Evolutionary conservation across 2,888 invertebrate genomes (phyloP).

Genomic region (Athripsodes cinereus): DNA sequence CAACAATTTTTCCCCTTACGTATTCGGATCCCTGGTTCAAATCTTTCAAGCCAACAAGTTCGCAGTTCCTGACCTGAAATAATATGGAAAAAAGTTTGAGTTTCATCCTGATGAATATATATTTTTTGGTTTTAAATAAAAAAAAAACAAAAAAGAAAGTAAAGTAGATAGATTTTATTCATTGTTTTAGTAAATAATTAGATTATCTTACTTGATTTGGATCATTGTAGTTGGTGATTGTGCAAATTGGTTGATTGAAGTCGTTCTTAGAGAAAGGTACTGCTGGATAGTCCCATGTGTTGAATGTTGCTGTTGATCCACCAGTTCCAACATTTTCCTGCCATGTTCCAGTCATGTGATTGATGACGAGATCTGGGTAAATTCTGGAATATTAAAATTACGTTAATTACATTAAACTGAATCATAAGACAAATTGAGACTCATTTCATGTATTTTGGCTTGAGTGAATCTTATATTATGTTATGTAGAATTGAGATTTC

Average conservation of each 20-base stretch:
- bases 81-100: background rate
- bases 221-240: slow-evolving; percentile 61
- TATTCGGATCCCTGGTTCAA: slow-evolving; percentile 57
- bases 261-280: slow-evolving; percentile 62
- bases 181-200: no score
- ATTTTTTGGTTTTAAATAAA: no score
- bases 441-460: no score
- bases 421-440: background rate
- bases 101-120: background rate
- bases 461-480: no score
- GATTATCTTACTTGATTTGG: slow-evolving; percentile 50
- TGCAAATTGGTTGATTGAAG: slow-evolving; percentile 60
- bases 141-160: no score
- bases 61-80: slow-evolving; percentile 58
- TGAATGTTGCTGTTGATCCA: slow-evolving; percentile 54
- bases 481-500: background rate
- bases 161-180: no score
- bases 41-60: slow-evolving; percentile 61
- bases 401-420: background rate
- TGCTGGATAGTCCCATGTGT: slow-evolving; percentile 48
- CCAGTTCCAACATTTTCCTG: slow-evolving; percentile 54
- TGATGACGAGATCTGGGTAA: slow-evolving; percentile 79
- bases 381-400: slow-evolving; percentile 49
- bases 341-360: slow-evolving; percentile 72
- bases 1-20: slow-evolving; percentile 56